A percentile compares a stretch with the other conserved stretches of the same genome.
These are phyloP conservation scores for Eriocheir sinensis DNA, from an alignment of 1,140 invertebrate genomes.

Conservation along the genomic window DNA sequence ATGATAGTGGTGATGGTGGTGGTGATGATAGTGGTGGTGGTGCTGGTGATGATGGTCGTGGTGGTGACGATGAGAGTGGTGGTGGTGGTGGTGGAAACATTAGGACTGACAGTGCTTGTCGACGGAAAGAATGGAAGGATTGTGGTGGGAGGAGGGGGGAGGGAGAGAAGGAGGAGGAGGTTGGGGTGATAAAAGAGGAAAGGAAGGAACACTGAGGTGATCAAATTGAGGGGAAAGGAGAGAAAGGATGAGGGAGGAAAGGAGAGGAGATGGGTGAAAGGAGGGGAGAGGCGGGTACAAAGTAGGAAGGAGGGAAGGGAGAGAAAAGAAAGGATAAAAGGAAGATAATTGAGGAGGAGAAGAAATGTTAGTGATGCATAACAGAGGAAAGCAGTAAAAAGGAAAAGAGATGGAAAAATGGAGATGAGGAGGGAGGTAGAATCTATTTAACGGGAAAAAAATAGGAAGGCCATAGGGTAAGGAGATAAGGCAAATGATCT, in stretches of 20 bases:
- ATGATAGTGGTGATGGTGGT: background rate
- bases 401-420: too few species aligned
- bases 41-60: background rate
- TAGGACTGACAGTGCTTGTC: background rate
- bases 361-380: too few species aligned
- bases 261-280: too few species aligned
- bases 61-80: background rate
- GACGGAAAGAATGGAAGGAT: background rate
- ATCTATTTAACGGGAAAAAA: too few species aligned
- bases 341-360: too few species aligned
- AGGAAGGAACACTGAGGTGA: background rate
- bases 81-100: background rate
- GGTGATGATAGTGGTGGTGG: background rate
- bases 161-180: background rate
- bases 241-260: background rate
- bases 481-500: too few species aligned
- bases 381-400: too few species aligned
- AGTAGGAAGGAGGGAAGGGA: background rate
- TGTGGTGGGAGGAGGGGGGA: background rate
- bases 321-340: too few species aligned
- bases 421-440: too few species aligned
- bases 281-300: background rate
- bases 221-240: background rate
- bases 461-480: too few species aligned
- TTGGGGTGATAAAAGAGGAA: background rate